Percentiles rank a stretch among this genome's conserved stretches.
Evolutionary conservation across 1,140 invertebrate species (phyloP).

Genomic region (Formica selysi): DNA sequence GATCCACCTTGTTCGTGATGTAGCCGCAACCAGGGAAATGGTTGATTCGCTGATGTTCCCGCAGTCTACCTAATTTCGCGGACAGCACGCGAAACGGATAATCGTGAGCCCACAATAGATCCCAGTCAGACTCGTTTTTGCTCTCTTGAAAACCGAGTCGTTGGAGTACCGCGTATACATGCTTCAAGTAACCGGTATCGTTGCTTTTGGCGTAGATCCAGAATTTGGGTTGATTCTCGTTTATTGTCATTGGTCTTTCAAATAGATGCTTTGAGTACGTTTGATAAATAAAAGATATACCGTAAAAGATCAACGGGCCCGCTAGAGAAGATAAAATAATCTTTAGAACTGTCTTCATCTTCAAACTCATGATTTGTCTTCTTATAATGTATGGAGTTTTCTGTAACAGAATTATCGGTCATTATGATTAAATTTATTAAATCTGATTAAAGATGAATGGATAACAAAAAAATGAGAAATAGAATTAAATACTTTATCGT

Average conservation of each 20-base stretch:
- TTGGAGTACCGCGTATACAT: slow-evolving; percentile 92
- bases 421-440: background rate
- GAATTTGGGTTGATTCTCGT: slow-evolving; percentile 82
- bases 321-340: slow-evolving; percentile 73
- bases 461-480: background rate
- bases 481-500: background rate
- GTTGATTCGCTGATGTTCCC: slow-evolving; percentile 94
- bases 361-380: slow-evolving; percentile 70
- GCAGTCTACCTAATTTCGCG: slow-evolving; percentile 88
- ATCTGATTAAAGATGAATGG: background rate
- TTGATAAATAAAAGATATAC: slow-evolving; percentile 73
- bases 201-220: slow-evolving; percentile 87
- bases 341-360: slow-evolving; percentile 75
- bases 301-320: slow-evolving; percentile 75
- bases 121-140: slow-evolving; percentile 90
- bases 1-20: slow-evolving; percentile 97
- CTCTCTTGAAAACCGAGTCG: slow-evolving; percentile 90
- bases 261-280: slow-evolving; percentile 58
- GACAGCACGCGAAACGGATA: slow-evolving; percentile 93
- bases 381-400: background rate
- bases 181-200: slow-evolving; percentile 90
- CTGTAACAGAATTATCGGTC: slow-evolving; percentile 14
- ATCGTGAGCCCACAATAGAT: slow-evolving; percentile 97
- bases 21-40: slow-evolving; percentile 98
- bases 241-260: slow-evolving; percentile 41